Evolutionary conservation across 2,113 vertebrate species (phyloP).

Genomic region (Rafetus swinhoei): DNA sequence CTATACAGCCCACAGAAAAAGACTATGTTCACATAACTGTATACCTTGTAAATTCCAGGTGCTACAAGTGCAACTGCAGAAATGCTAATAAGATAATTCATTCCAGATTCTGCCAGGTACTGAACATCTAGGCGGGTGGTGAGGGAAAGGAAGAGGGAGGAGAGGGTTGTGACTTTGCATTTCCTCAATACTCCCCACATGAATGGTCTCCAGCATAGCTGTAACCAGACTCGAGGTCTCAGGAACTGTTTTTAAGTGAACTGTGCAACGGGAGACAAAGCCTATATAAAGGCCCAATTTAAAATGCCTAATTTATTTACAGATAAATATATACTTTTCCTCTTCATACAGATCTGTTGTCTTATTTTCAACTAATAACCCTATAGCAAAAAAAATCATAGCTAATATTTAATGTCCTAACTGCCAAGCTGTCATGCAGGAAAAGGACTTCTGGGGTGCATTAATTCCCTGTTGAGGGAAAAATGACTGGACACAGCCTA

Average conservation of each 20-base stretch:
- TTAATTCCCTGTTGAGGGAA: not conserved
- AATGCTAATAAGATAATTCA: not conserved
- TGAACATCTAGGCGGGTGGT: not conserved
- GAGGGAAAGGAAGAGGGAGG: not conserved
- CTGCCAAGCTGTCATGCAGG: not conserved
- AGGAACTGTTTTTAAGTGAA: not conserved
- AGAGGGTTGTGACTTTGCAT: not conserved
- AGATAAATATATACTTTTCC: not conserved
- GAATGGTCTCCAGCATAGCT: not conserved
- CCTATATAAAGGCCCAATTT: not conserved
- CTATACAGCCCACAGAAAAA: not conserved
- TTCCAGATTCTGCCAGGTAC: not conserved
- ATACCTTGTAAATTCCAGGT: not conserved
- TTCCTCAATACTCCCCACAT: not conserved
- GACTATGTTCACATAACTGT: not conserved
- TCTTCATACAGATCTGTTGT: not conserved
- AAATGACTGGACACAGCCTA: not conserved
- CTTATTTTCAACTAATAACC: not conserved
- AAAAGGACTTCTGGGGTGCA: not conserved
- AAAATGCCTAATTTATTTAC: not conserved
- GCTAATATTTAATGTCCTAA: not conserved
- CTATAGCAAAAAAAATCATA: not conserved
- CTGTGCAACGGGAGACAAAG: not conserved
- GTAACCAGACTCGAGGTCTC: not conserved
- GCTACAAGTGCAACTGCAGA: accelerated